Base-by-base conservation (phyloP, 2,113 vertebrate species). In the Oostethus manadensis region DNA sequence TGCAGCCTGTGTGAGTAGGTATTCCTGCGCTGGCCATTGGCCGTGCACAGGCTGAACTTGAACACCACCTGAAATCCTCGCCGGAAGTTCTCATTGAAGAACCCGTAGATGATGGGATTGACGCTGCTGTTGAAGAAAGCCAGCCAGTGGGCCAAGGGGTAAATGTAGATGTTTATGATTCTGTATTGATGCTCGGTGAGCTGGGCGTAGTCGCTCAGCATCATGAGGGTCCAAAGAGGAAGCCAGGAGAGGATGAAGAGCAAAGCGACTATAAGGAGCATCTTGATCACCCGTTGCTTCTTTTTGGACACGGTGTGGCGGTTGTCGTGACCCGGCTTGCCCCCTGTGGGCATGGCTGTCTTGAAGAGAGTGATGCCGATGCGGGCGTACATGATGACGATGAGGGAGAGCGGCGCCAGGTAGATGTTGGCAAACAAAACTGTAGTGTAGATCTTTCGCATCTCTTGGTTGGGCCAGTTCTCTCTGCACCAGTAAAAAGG, bases 61-160 rank as follows among this genome's bases (percentile, higher is more conserved):
- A 96, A 93, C 46, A 88, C 88, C 0, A 90, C 86, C 66, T 92
- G 92, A 62, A 96, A 97, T 6, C 94, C 94, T 3, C 84, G 80
- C 1, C 86, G 91, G 67, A 97, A 97, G 21, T 96, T 98, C 61
- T 93, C 88, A 0, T 96, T 97, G 71, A 93, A 94, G 88, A 93
- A 96, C 0, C 95, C 94, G 0, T 96, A 96, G 77, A 98, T 90
- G 69, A 97, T 92, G 23, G 95, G 93, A 80, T 97, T 94, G 81
- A 96, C 4, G 0, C 94, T 97, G 88, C 94, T 97, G 79, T 98
- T 97, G 78, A 89, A 94, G 68, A 98, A 97, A 14, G 94, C 94
- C 9, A 97, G 81, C 94, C 94, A 97, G 76, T 95, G 94, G 10
- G 94, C 95, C 0, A 94, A 93, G 11, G 95, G 94, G 15, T 96